Percentiles rank a stretch among this genome's conserved stretches.
Conservation (phyloP, 2,888 invertebrate species). For the Craniophora ligustri region DNA sequence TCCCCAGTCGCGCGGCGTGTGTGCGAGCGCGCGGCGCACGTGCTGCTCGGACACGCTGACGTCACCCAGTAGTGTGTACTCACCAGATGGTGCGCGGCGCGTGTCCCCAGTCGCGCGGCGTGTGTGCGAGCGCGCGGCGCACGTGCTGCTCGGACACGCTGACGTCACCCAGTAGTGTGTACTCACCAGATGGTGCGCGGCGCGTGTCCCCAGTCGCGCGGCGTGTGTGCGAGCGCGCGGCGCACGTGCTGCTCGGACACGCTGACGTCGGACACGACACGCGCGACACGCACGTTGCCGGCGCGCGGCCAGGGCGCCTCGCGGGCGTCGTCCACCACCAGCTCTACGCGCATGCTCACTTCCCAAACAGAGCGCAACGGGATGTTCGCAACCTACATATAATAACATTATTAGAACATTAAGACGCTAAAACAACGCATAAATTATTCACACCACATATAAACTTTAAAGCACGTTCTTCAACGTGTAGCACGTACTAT, state of each 20-base stretch:
- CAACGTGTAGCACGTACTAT: too few relatives aligned
- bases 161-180: slow-evolving; percentile 36
- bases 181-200: slow-evolving; percentile 73
- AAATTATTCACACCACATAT: too few relatives aligned
- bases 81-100: slow-evolving; percentile 74
- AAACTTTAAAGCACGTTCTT: too few relatives aligned
- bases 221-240: slow-evolving; percentile 46
- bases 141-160: not conserved
- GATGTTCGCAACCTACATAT: slow-evolving; percentile 75
- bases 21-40: slow-evolving; percentile 4
- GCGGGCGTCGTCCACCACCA: slow-evolving; percentile 58
- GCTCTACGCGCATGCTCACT: slow-evolving; percentile 67
- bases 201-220: slow-evolving; percentile 78
- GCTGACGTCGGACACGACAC: slow-evolving; percentile 57
- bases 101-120: slow-evolving; percentile 75
- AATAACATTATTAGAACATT: not conserved
- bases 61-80: slow-evolving; percentile 32
- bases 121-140: slow-evolving; percentile 10
- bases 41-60: not conserved
- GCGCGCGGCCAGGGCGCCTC: slow-evolving; percentile 71
- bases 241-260: slow-evolving; percentile 47
- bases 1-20: slow-evolving; percentile 71
- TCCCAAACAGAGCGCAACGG: slow-evolving; percentile 79
- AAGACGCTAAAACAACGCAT: too few relatives aligned
- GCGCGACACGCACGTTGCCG: slow-evolving; percentile 52